Conservation (phyloP, 2,113 vertebrate species). For the Excalfactoria chinensis region DNA sequence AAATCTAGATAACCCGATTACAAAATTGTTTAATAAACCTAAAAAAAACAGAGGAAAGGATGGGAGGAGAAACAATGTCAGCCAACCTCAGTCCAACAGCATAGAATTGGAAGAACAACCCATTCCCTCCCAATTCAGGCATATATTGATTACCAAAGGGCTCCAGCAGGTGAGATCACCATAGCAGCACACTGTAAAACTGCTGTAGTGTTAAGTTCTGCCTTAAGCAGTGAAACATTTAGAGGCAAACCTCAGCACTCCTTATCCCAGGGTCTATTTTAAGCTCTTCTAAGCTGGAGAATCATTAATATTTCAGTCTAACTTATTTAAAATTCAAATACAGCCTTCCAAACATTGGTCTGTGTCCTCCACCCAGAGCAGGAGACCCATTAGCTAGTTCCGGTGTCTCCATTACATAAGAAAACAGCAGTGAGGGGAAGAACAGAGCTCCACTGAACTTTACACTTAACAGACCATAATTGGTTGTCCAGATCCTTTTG, state of each 20-base stretch:
- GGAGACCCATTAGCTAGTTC: not conserved
- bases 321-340: slow-evolving; percentile 29
- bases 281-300: not conserved
- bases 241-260: not conserved
- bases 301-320: slow-evolving; percentile 37
- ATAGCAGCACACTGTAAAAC: too few species aligned
- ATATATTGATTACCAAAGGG: not conserved
- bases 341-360: not conserved
- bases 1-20: too few species aligned
- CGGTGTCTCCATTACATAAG: not conserved
- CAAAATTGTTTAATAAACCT: not conserved
- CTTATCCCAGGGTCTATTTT: not conserved
- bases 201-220: not conserved
- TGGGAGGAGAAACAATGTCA: not conserved
- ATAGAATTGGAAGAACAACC: not conserved
- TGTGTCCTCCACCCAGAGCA: not conserved
- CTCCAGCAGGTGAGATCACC: not conserved
- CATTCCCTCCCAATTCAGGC: not conserved
- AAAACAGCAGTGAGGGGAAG: not conserved
- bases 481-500: not conserved
- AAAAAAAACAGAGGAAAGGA: not conserved
- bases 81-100: not conserved
- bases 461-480: not conserved
- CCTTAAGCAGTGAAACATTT: not conserved
- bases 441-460: not conserved